These are phyloP conservation scores for Sceloporus undulatus DNA, from an alignment of 2,113 vertebrate species.

Conservation along the genomic window DNA sequence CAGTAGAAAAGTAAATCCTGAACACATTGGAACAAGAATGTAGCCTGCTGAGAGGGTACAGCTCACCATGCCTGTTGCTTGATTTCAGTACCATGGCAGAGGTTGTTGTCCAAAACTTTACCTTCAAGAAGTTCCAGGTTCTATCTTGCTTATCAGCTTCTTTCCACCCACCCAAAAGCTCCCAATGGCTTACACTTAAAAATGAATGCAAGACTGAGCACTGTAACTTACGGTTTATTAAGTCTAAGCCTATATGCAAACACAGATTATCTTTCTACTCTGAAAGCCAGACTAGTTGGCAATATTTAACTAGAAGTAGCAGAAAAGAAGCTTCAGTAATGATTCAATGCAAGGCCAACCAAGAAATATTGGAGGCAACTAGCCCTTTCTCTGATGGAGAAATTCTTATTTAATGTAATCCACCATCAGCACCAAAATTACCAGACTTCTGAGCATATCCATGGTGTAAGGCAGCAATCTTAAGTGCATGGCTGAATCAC, in stretches of 20 bases:
- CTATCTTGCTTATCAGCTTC: not conserved
- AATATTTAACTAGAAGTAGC: not conserved
- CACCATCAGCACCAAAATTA: not conserved
- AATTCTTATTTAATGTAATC: not conserved
- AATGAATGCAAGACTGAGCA: not conserved
- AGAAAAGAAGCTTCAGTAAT: not conserved
- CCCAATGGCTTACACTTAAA: not conserved
- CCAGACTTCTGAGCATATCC: not conserved
- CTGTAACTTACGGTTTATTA: not conserved
- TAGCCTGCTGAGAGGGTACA: not conserved
- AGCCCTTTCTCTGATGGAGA: not conserved
- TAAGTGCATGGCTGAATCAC: not conserved
- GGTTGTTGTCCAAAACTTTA: not conserved
- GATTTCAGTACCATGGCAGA: not conserved
- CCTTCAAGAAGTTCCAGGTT: not conserved
- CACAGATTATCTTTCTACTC: not conserved
- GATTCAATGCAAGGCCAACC: not conserved
- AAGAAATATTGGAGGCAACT: not conserved
- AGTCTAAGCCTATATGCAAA: too few relatives aligned
- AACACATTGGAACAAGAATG: not conserved
- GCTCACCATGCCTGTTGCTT: not conserved
- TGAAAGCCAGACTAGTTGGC: not conserved
- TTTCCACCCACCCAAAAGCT: not conserved
- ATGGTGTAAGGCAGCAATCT: not conserved
- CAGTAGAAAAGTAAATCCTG: not conserved